Percentiles rank a stretch among this genome's conserved stretches.
These are phyloP conservation scores for Pseudococcus viburni DNA, from an alignment of 2,888 invertebrate species.

Conservation along the genomic window DNA sequence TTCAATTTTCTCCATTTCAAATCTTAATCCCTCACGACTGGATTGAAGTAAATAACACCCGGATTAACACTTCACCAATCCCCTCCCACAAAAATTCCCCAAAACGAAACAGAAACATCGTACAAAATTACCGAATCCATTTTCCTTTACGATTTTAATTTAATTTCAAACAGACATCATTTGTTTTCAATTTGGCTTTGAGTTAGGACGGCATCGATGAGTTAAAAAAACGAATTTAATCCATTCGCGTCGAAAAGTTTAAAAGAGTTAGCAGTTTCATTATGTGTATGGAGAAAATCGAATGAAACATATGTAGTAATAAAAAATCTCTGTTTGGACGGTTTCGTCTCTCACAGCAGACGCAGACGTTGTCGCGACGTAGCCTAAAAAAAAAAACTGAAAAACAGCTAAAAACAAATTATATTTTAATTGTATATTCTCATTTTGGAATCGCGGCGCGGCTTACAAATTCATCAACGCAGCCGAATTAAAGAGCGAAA, in stretches of 20 bases:
- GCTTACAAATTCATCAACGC: background rate
- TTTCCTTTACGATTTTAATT: background rate
- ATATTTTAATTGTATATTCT: constrained; percentile 35
- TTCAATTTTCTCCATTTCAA: too few relatives aligned
- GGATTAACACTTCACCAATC: background rate
- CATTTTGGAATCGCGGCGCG: background rate
- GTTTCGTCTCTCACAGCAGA: background rate
- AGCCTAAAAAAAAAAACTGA: background rate
- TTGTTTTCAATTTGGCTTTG: constrained; percentile 15
- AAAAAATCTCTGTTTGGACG: background rate
- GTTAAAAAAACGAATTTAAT: background rate
- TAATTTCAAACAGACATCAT: constrained; percentile 26
- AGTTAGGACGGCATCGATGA: background rate
- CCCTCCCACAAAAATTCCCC: background rate
- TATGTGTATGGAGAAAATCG: background rate
- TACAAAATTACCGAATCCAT: background rate
- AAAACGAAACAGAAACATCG: background rate
- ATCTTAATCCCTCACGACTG: background rate
- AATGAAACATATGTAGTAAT: constrained; percentile 19
- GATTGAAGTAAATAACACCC: background rate
- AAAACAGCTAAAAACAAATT: constrained; percentile 28
- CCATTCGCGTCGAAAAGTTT: background rate
- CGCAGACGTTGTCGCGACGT: background rate
- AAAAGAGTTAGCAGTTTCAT: background rate
- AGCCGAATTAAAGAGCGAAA: background rate